A percentile compares a stretch with the other conserved stretches of the same genome.
Evolutionary conservation across 2,113 vertebrate genomes (phyloP).

Genomic region (Hypanus sabinus): DNA sequence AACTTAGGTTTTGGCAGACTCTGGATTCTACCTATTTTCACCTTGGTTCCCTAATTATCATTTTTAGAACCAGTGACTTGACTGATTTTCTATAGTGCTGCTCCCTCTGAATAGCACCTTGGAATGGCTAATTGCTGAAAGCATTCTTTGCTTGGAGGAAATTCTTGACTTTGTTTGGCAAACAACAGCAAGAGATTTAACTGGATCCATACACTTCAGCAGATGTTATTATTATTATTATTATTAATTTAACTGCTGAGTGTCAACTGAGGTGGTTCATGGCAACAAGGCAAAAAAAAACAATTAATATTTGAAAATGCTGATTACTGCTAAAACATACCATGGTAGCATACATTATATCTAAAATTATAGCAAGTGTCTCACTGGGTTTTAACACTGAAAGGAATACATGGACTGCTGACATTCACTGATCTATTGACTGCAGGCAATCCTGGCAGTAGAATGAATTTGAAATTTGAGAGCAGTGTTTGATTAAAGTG

Average conservation of each 20-base stretch:
- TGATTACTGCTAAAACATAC: not conserved
- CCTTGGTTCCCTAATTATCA: not conserved
- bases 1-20: not conserved
- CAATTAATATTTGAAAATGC: slow-evolving; percentile 13
- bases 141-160: slow-evolving; percentile 41
- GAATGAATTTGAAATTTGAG: not conserved
- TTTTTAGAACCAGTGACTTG: not conserved
- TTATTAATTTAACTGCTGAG: slow-evolving; percentile 12
- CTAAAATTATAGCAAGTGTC: not conserved
- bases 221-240: slow-evolving; percentile 43
- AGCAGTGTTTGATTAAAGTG: not conserved
- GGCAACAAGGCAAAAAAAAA: not conserved
- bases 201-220: slow-evolving; percentile 49
- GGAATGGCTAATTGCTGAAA: not conserved
- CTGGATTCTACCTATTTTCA: not conserved
- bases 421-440: not conserved
- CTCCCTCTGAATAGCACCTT: not conserved
- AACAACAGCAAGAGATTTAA: slow-evolving; percentile 49
- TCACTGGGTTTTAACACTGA: not conserved
- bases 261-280: not conserved
- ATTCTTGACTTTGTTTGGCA: slow-evolving; percentile 47
- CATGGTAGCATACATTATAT: not conserved
- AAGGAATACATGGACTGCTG: not conserved
- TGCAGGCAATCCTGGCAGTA: not conserved
- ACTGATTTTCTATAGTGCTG: not conserved